Conservation (phyloP, 2,888 invertebrate species). For the Dioctria rufipes region DNA sequence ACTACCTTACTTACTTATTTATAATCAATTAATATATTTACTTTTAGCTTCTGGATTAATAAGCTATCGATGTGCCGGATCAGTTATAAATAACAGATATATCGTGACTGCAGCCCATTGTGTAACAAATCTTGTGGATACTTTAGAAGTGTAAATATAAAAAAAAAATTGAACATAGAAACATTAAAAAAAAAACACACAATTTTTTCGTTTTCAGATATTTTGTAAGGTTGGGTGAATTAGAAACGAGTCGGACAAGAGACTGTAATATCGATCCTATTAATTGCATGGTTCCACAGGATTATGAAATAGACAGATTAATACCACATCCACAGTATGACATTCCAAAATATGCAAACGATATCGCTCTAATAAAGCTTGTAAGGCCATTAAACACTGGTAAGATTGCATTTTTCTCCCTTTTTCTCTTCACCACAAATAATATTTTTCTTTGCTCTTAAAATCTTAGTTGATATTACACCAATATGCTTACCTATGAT, state of each 20-base stretch:
- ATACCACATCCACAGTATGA: conserved; percentile 74
- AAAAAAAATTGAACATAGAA: not conserved
- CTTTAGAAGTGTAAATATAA: conserved; percentile 70
- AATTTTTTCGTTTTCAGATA: conserved; percentile 68
- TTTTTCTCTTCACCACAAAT: not conserved
- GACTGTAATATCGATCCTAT: conserved; percentile 70
- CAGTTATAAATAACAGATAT: conserved; percentile 74
- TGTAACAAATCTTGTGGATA: conserved; percentile 72
- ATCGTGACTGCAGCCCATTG: conserved; percentile 77
- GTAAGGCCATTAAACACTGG: conserved; percentile 67
- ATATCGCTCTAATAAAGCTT: conserved; percentile 75
- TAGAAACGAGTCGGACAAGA: conserved; percentile 70
- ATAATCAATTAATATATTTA: not conserved
- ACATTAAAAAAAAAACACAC: not conserved
- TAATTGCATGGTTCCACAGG: conserved; percentile 73
- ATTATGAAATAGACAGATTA: conserved; percentile 72
- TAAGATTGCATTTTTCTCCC: conserved; percentile 15
- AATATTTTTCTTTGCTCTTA: conserved; percentile 13
- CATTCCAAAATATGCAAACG: conserved; percentile 72
- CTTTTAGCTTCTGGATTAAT: conserved; percentile 62
- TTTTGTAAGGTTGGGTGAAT: conserved; percentile 78
- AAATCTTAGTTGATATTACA: conserved; percentile 65
- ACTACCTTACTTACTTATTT: not conserved
- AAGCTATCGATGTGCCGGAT: conserved; percentile 72
- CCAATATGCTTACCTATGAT: conserved; percentile 74